Evolutionary conservation across 1,140 invertebrate genomes (phyloP), one percentile per base, ranked within the genome.

Genomic region (Sesamia nonagrioides): DNA sequence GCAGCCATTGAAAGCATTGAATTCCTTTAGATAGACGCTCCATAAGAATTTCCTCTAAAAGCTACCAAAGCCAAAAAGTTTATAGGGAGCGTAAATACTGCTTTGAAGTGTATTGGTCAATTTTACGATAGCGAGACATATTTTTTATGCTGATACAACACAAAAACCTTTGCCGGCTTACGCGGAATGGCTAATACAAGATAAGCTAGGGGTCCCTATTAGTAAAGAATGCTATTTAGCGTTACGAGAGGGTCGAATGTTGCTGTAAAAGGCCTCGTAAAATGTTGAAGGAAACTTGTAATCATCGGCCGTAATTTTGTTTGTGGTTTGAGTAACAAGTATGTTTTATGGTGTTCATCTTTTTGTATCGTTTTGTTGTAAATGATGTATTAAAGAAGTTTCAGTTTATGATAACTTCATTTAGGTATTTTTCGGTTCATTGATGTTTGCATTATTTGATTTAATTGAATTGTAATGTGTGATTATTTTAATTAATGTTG

Each of bases 261-360:
- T 54, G 68, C 33, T 52, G 68, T 71, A 71, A 71, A 71, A 71
- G 35, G 9, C 68, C 21, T 54, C 68, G 50, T 71, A 71, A 71
- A 71, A 71, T 54, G 68, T 54, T 50, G 50, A 71, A 35, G 68
- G 68, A 71, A 71, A 54, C 68, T 15, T 71, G 48, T 71, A 71
- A 71, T 71, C 68, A 54, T 37, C 50, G 27, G 15, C 27, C 27
- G 48, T 71, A 71, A 71, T 71, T 48, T 54, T 71, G 50, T 71
- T 33, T 54, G 68, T 17, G 50, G 50, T 68, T 66, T 48, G 17
- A 18, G 63, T 45, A 48, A 68, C 42, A 42, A 45, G 9, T 17
- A 40, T 21, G 8, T 45, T 11, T 13, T 45, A 45, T 9, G 27
- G 27, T 27, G 27, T 27, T 27, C 27, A 27, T 27, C 27, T 27